phyloP scores from a whole-genome alignment of 37 sponge, comb jelly and placozoan species.

The Beroe ovata region DNA sequence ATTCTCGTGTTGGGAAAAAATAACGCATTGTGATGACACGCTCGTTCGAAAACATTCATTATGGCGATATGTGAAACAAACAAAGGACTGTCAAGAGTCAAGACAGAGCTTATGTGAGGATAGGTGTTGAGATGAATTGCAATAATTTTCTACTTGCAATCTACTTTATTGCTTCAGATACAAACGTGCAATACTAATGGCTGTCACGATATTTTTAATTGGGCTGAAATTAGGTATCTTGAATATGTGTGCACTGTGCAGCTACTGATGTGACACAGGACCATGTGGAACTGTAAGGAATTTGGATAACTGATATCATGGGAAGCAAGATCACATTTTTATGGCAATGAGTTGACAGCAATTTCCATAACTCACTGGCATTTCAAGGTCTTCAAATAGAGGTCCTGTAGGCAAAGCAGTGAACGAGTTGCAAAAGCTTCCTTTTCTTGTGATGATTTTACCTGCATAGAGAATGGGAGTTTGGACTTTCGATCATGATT shows the following conservation, averaged over 20 bases:
- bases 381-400: neutral
- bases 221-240: neutral
- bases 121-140: neutral
- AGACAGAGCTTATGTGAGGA: neutral
- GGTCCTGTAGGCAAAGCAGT: constrained; percentile 12
- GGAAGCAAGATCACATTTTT: too few relatives aligned
- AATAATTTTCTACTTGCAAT: neutral
- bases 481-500: too few relatives aligned
- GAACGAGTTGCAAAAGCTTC: constrained; percentile 7
- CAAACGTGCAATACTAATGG: neutral
- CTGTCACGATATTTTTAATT: neutral
- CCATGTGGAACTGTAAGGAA: too few relatives aligned
- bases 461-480: neutral
- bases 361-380: neutral
- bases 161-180: neutral
- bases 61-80: neutral
- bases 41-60: neutral
- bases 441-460: constrained; percentile 42
- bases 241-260: neutral
- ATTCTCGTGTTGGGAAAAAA: neutral
- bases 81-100: too few relatives aligned
- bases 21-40: constrained; percentile 14
- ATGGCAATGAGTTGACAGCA: neutral
- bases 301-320: too few relatives aligned
- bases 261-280: too few relatives aligned